Conservation (phyloP, 2,888 invertebrate species). For the Chloroclystis v-ata region DNA sequence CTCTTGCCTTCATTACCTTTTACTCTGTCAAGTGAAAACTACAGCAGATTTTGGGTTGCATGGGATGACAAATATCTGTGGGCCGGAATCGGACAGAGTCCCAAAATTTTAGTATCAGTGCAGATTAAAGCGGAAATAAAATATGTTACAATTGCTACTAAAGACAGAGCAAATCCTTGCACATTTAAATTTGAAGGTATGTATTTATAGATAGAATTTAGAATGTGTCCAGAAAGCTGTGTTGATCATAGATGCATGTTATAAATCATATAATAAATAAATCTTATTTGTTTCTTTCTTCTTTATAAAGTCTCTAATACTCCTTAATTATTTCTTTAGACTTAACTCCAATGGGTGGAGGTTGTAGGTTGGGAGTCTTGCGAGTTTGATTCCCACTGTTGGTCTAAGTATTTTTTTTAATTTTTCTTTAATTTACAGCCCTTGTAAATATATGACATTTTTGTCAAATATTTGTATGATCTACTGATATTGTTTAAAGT, state of each 20-base stretch:
- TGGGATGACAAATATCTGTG: constrained; percentile 49
- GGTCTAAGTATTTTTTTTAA: too few species aligned
- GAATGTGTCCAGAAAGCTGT: background rate
- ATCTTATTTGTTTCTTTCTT: too few species aligned
- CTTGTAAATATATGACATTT: too few species aligned
- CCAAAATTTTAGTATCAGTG: background rate
- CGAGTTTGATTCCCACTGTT: too few species aligned
- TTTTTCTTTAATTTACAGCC: too few species aligned
- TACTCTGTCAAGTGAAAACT: constrained; percentile 40
- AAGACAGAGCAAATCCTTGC: constrained; percentile 24
- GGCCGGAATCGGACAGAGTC: constrained; percentile 12
- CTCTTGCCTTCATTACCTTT: constrained; percentile 5
- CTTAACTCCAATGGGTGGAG: too few species aligned
- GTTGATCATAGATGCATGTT: too few species aligned
- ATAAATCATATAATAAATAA: background rate
- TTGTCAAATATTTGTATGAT: too few species aligned
- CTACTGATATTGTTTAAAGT: too few species aligned
- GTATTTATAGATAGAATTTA: constrained; percentile 20
- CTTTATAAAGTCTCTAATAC: too few species aligned
- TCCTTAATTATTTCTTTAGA: too few species aligned
- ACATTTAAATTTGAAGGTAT: constrained; percentile 51
- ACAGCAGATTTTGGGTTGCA: constrained; percentile 66
- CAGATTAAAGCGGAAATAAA: constrained; percentile 29
- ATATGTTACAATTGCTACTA: constrained; percentile 40
- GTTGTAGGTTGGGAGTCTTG: too few species aligned